Conservation (phyloP, 2,888 invertebrate genomes). For the Cylloceria caligata region DNA sequence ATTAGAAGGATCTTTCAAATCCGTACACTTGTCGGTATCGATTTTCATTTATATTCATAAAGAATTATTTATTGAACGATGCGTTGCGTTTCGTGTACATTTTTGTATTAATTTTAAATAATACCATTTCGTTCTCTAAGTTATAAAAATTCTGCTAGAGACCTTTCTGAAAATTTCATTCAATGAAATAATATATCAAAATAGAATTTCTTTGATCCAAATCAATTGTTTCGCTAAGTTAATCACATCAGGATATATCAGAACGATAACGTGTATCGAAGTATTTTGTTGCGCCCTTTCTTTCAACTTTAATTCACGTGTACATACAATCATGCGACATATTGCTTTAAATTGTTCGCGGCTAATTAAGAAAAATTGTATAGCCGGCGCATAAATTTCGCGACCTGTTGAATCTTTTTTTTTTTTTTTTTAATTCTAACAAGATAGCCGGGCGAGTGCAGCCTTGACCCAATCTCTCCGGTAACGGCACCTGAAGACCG, state of each 20-base stretch:
- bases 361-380: neutral
- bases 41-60: no score
- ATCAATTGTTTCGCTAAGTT: no score
- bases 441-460: slow-evolving; percentile 3
- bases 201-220: neutral
- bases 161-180: no score
- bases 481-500: neutral
- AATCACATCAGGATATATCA: no score
- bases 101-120: neutral
- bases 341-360: neutral
- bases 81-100: no score
- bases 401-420: neutral
- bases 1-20: no score
- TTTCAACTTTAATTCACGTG: neutral
- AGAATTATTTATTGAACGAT: no score
- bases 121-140: no score
- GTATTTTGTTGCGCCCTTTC: no score
- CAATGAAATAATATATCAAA: neutral
- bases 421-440: neutral
- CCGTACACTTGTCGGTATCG: no score
- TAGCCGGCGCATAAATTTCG: neutral
- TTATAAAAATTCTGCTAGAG: no score
- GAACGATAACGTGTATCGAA: no score
- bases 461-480: slow-evolving; percentile 63
- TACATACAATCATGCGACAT: neutral